Percentiles rank a stretch among this genome's conserved stretches.
phyloP scores from a whole-genome alignment of 2,888 invertebrate species.

The Schizaphis graminum region DNA sequence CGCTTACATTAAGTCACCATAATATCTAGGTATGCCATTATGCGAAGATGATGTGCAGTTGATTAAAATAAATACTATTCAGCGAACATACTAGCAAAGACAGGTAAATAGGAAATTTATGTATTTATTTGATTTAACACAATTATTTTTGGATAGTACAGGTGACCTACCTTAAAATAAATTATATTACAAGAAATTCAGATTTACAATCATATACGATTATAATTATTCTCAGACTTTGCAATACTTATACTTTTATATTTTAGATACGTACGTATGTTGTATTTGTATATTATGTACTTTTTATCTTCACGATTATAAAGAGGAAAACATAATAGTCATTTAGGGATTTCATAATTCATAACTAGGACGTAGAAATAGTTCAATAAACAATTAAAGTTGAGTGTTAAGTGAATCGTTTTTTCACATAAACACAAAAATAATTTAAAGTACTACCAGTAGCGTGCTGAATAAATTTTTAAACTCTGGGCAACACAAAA shows the following conservation, averaged over 20 bases:
- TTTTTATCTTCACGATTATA: not conserved
- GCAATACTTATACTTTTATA: not conserved
- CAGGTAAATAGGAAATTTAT: not conserved
- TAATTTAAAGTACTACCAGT: not conserved
- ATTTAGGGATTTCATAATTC: not conserved
- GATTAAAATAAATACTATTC: not conserved
- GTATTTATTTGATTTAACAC: not conserved
- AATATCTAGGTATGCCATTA: not conserved
- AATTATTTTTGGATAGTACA: not conserved
- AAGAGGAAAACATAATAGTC: not conserved
- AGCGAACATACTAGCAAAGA: not conserved
- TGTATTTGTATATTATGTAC: too few relatives aligned
- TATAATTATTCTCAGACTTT: not conserved
- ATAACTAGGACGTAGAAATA: not conserved
- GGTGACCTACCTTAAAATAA: not conserved
- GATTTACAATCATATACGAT: not conserved
- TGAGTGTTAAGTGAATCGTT: not conserved
- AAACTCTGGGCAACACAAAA: not conserved
- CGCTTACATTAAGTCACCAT: not conserved
- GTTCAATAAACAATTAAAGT: too few relatives aligned
- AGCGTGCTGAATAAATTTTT: not conserved
- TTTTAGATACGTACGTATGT: not conserved
- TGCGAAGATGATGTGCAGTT: not conserved
- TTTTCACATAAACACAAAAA: not conserved
- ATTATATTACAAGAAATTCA: not conserved